Percentiles rank a stretch among this genome's conserved stretches.
Conservation (phyloP, 2,113 vertebrate genomes). For the Turdus rufiventris region DNA sequence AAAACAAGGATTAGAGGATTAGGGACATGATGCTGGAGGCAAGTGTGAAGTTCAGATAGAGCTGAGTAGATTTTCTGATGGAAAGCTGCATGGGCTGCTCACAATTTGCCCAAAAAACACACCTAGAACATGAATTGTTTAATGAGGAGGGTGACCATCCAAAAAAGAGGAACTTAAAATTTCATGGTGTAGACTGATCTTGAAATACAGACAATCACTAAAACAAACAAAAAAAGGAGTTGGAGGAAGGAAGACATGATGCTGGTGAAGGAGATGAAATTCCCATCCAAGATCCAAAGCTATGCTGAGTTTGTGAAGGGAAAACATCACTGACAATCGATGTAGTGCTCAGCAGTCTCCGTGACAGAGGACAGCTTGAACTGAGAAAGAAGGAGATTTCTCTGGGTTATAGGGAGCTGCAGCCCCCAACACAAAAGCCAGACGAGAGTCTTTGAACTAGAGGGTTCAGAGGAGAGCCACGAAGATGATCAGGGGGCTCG, state of each 20-base stretch:
- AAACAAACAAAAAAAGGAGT: background rate
- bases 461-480: background rate
- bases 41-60: background rate
- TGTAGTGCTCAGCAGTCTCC: background rate
- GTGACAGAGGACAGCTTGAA: background rate
- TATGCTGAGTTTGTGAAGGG: background rate
- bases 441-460: background rate
- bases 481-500: background rate
- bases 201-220: background rate
- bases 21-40: background rate
- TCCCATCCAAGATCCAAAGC: background rate
- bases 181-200: background rate
- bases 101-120: background rate
- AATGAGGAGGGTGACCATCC: background rate
- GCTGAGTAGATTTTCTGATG: background rate
- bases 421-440: background rate
- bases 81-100: background rate
- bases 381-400: background rate
- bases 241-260: background rate
- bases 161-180: background rate
- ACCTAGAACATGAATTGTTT: background rate
- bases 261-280: background rate
- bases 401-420: background rate
- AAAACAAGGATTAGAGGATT: background rate
- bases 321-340: background rate